Evolutionary conservation across 2,888 invertebrate genomes (phyloP), one percentile per base, ranked within the genome.

Genomic region (Helicoverpa assulta): DNA sequence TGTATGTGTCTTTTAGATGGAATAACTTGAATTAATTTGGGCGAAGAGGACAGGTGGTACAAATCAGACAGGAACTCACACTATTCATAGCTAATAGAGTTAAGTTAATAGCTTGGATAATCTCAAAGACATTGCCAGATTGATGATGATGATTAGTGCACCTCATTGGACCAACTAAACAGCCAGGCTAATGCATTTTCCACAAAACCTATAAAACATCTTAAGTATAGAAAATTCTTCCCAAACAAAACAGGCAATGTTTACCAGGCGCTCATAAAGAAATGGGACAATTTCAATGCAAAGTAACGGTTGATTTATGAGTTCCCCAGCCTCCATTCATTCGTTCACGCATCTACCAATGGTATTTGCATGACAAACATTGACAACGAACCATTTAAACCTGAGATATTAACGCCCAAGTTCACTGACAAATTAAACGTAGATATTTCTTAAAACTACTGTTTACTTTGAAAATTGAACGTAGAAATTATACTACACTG

Each of bases 351-450:
- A 78, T 85, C 82, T 85, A 61, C 71, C 75, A 80, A 77, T 51
- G 66, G 73, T 78, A 90, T 91, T 90, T 89, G 88, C 90, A 90
- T 90, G 80, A 87, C 86, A 89, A 88, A 89, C 86, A 86, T 86
- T 85, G 84, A 75, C 80, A 83, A 74, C 73, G 67, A 68, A 76
- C 66, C 71, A 70, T 77, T 73, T 78, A 78, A 78, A 78, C 67
- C 74, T 76, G 64, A 81, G 80, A 83, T 81, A 83, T 85, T 84
- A 80, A 26, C 26, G 26, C 26, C 26, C 26, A 26, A 26, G 26
- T 26, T 3, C 1, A 26, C 26, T 4, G 26, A 26, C 26, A 26
- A 26, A 2, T 1, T 26, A 26, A 26, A 26, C 26, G 26, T 26
- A 2, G 4, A 4, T 26, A n/a, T 26, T 26, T 26, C 4, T 4